Conservation (phyloP, 2,113 vertebrate species). For the Ascaphus truei region DNA sequence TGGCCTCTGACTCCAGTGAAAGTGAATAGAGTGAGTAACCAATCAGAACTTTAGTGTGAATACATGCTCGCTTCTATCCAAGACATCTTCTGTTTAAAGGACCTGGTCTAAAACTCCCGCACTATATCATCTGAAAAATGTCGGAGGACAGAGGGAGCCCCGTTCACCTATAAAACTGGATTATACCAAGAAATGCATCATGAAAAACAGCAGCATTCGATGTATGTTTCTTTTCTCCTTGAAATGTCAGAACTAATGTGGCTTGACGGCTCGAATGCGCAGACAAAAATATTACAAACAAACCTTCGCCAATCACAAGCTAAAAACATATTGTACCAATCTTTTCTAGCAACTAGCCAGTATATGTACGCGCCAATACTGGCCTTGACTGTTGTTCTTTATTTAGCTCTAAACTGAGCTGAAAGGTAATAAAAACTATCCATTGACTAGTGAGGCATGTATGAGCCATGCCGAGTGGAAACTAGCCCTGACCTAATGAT, state of each 20-base stretch:
- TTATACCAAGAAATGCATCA: too few species aligned
- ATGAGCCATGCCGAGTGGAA: neutral
- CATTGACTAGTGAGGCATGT: neutral
- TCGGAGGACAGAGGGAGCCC: too few species aligned
- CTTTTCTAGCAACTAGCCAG: slow-evolving; percentile 12
- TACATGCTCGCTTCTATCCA: too few species aligned
- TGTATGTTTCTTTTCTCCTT: neutral
- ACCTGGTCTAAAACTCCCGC: too few species aligned
- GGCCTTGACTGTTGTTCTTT: neutral
- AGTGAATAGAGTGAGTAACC: too few species aligned
- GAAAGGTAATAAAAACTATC: slow-evolving; percentile 22
- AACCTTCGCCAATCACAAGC: slow-evolving; percentile 32
- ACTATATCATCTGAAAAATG: too few species aligned
- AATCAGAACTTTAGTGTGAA: too few species aligned
- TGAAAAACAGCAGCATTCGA: too few species aligned
- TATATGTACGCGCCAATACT: slow-evolving; percentile 8
- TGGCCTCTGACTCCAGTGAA: neutral
- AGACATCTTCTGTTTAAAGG: too few species aligned
- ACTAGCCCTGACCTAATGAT: slow-evolving; percentile 17
- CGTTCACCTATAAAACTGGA: neutral
- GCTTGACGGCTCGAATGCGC: slow-evolving; percentile 23
- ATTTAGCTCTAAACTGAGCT: slow-evolving; percentile 12
- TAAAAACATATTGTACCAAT: slow-evolving; percentile 33
- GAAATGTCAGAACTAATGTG: slow-evolving; percentile 25
- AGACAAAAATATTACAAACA: slow-evolving; percentile 21